phyloP scores from a whole-genome alignment of 2,888 invertebrate genomes.

The Torymus texanus region DNA sequence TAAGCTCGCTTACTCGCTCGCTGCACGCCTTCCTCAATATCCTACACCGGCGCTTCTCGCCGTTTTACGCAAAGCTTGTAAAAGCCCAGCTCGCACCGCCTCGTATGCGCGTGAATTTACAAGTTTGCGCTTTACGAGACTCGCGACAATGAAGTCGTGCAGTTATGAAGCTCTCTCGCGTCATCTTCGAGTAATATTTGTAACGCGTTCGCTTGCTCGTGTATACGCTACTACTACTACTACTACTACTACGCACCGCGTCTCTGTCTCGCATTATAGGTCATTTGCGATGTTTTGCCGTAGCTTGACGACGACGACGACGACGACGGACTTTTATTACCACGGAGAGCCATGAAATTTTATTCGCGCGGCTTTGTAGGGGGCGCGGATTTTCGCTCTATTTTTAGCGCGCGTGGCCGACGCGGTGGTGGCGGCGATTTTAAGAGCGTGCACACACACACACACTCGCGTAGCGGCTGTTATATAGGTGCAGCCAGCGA shows the following conservation, averaged over 20 bases:
- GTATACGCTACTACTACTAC: too few species aligned
- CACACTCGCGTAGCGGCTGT: too few species aligned
- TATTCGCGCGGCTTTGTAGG: background rate
- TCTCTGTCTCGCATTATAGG: conserved; percentile 9
- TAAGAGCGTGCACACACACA: conserved; percentile 4
- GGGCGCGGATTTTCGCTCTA: conserved; percentile 11
- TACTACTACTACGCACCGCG: background rate
- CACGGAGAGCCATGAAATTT: conserved; percentile 12
- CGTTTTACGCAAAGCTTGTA: too few species aligned
- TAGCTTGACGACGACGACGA: background rate
- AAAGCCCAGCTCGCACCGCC: too few species aligned
- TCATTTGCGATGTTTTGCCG: conserved; percentile 9
- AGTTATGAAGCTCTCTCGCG: background rate
- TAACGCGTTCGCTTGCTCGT: background rate
- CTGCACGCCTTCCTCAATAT: too few species aligned
- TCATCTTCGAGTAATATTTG: conserved; percentile 20
- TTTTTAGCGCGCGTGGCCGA: background rate
- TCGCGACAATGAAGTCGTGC: conserved; percentile 34
- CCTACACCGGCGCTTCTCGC: too few species aligned
- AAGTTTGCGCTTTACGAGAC: conserved; percentile 25
- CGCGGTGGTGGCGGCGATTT: background rate
- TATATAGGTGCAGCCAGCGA: too few species aligned
- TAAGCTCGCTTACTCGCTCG: too few species aligned
- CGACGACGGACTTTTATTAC: conserved; percentile 1
- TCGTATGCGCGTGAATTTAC: conserved; percentile 21